Evolutionary conservation across 2,113 vertebrate genomes (phyloP).

Genomic region (Lophochroa leadbeateri): DNA sequence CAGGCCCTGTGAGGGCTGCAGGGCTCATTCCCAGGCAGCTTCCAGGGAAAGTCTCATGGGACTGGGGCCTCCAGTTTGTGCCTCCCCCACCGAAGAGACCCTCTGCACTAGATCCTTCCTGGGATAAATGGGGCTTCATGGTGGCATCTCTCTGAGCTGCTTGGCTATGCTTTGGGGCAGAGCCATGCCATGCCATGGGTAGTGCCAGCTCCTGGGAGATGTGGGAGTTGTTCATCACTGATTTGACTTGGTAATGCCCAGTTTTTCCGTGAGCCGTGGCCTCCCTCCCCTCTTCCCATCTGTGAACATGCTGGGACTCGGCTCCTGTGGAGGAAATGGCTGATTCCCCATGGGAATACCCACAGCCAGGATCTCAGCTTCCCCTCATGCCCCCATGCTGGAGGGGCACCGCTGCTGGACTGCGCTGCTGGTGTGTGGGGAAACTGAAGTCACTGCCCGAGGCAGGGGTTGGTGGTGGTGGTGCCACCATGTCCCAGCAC

Average conservation of each 20-base stretch:
- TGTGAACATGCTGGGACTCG: background rate
- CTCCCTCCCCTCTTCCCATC: background rate
- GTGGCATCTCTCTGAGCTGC: background rate
- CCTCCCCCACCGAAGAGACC: background rate
- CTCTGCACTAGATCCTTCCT: rapidly evolving
- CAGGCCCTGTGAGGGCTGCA: rapidly evolving
- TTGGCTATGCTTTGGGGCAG: background rate
- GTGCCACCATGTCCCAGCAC: background rate
- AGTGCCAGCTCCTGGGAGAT: background rate
- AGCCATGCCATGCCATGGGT: background rate
- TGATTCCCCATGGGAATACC: background rate
- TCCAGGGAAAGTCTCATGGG: background rate
- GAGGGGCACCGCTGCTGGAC: rapidly evolving
- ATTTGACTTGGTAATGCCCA: conserved; percentile 17
- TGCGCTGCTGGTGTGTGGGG: rapidly evolving
- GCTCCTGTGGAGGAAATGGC: background rate
- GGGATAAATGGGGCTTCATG: background rate
- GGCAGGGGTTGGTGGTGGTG: background rate
- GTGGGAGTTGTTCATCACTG: background rate
- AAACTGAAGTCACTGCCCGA: background rate
- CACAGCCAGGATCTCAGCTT: rapidly evolving
- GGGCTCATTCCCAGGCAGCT: background rate
- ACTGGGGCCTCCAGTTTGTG: background rate
- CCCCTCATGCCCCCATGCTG: rapidly evolving
- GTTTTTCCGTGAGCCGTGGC: rapidly evolving